Base-by-base conservation (phyloP, 2,797 vertebrate genomes). In the Podarcis lilfordi region DNA sequence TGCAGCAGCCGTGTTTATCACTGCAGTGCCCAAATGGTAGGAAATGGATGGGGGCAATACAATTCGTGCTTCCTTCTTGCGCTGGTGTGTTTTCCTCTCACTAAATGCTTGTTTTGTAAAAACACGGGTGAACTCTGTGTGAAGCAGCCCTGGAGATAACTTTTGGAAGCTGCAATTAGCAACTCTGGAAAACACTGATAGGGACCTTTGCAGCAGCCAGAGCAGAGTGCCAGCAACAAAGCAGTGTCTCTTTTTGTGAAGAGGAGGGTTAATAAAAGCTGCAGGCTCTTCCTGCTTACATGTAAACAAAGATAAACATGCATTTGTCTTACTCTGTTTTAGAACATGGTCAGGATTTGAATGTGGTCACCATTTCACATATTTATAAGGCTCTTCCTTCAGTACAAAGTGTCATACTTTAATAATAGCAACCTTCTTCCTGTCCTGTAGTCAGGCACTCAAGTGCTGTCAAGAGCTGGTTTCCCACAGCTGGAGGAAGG, bases 271-370 rank as follows among this genome's bases (percentile, higher is more conserved):
- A 84, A 43, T 71, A 84, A 72, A 72, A 84, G 66, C 5, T 32
- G 10, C 8, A 19, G 19, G 40, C 15, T 45, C 23, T 85, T 85
- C 25, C 50, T 66, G n/a, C 66, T 74, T 80, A 80, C 68, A 45
- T 85, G 40, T 74, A 80, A 89, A 85, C 74, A 85, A 75, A 80
- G 55, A 89, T 75, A 74, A 85, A 75, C 25, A 75, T 66, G n/a
- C 15, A 72, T 66, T 66, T 55, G 50, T 71, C 45, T 86, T 81
- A 71, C 32, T 25, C 77, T 40, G 23, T 80, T 86, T 79, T 17
- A 79, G 50, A 85, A 75, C 61, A 32, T 64, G 35, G 32, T 11
- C 50, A 76, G 15, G 55, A 40, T 13, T 4, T 55, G 50, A 68
- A 68, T 23, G 17, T 23, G 23, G 21, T 8, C 19, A 25, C 15